Conservation (phyloP, 2,888 invertebrate genomes). For the Lycaena phlaeas region DNA sequence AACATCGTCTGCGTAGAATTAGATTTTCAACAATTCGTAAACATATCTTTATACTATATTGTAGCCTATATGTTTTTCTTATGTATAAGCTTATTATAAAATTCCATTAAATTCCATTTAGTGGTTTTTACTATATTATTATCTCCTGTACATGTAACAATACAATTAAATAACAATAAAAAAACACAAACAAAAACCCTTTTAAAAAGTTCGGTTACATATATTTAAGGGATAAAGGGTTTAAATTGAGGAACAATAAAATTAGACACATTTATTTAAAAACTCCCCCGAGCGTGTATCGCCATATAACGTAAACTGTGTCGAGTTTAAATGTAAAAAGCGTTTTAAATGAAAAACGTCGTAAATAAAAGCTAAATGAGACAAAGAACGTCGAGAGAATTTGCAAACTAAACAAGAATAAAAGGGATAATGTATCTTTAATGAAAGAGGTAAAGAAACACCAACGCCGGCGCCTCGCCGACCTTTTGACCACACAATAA, state of each 20-base stretch:
- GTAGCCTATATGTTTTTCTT: no score
- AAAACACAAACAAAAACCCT: no score
- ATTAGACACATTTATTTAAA: not conserved
- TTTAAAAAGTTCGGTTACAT: no score
- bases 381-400: conserved; percentile 62
- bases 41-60: no score
- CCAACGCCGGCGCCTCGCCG: conserved; percentile 23
- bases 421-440: conserved; percentile 61
- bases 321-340: conserved; percentile 59
- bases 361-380: conserved; percentile 69
- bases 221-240: no score
- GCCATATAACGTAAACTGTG: conserved; percentile 24
- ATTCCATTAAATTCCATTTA: no score
- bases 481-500: conserved; percentile 21
- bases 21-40: no score
- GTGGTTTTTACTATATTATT: no score
- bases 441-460: conserved; percentile 41
- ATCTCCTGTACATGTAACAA: no score
- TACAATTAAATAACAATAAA: no score
- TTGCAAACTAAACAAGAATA: conserved; percentile 60
- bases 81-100: no score
- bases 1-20: no score
- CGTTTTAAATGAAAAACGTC: conserved; percentile 66
- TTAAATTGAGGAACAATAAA: not conserved
- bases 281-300: not conserved